Conservation (phyloP, 2,113 vertebrate genomes). For the Cichladusa arquata region DNA sequence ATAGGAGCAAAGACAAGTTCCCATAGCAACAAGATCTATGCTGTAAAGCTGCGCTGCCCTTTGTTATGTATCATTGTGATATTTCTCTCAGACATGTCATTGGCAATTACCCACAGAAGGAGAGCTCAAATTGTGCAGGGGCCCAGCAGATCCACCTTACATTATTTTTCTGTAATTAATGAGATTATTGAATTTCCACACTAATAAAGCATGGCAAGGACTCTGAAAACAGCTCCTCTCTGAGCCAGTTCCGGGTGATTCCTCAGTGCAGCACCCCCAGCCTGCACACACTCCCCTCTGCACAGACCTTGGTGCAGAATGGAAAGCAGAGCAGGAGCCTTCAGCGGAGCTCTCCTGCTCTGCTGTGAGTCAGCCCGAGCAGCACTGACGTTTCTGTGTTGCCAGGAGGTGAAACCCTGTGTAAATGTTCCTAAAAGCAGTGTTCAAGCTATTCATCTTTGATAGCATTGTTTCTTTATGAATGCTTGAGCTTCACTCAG, state of each 20-base stretch:
- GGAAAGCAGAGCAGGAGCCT: background rate
- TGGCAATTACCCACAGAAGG: constrained; percentile 74
- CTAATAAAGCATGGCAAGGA: constrained; percentile 63
- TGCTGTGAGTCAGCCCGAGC: constrained; percentile 50
- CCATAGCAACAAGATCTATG: constrained; percentile 76
- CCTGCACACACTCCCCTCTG: constrained; percentile 7
- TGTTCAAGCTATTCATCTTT: constrained; percentile 74
- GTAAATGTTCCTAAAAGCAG: constrained; percentile 73
- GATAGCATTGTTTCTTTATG: constrained; percentile 72
- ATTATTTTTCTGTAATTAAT: constrained; percentile 75
- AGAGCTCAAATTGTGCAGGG: constrained; percentile 70
- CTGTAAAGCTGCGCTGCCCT: constrained; percentile 71
- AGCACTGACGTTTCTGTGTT: constrained; percentile 59
- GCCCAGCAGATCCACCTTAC: constrained; percentile 69
- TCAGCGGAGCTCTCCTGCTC: constrained; percentile 30
- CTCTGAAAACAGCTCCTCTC: constrained; percentile 65
- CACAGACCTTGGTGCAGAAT: background rate
- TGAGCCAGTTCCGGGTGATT: constrained; percentile 32
- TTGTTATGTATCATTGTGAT: constrained; percentile 76
- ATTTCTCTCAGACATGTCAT: constrained; percentile 75
- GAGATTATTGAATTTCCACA: constrained; percentile 73
- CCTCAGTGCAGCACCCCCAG: background rate
- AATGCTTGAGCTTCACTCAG: constrained; percentile 68
- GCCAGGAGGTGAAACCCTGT: constrained; percentile 67
- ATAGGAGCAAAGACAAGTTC: constrained; percentile 72